A percentile compares a stretch with the other conserved stretches of the same genome.
phyloP scores from a whole-genome alignment of 2,113 vertebrate species.

The Diadophis punctatus region DNA sequence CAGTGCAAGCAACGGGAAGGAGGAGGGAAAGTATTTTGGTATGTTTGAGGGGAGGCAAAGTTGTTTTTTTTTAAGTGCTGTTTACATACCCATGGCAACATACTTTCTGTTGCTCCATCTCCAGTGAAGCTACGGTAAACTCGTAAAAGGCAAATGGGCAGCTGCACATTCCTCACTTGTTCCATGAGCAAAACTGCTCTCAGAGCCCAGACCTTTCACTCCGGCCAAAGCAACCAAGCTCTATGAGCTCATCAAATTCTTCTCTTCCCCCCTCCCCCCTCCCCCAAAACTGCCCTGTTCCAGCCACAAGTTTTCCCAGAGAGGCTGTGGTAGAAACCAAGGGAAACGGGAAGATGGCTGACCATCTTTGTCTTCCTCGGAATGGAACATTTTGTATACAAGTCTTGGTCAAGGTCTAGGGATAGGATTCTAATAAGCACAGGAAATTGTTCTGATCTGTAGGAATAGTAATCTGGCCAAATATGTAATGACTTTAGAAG shows the following conservation, averaged over 20 bases:
- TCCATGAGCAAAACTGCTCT: constrained; percentile 38
- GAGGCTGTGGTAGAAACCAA: constrained; percentile 9
- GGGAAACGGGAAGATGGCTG: background rate
- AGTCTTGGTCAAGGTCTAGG: background rate
- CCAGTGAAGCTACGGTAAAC: background rate
- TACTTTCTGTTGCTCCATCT: constrained; percentile 12
- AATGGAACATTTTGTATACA: background rate
- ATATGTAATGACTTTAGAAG: background rate
- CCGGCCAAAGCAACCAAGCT: constrained; percentile 12
- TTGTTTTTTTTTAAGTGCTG: constrained; percentile 1
- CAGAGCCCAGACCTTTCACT: constrained; percentile 22
- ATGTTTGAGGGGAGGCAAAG: constrained; percentile 8
- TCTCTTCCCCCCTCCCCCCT: background rate
- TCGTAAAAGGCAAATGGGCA: constrained; percentile 20
- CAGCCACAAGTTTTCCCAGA: constrained; percentile 6
- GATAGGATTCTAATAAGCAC: no score
- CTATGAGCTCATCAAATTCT: constrained; percentile 46
- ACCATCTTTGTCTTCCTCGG: background rate
- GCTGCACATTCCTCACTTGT: constrained; percentile 54
- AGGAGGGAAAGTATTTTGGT: background rate
- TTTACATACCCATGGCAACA: constrained; percentile 31
- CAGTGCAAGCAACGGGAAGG: accelerated
- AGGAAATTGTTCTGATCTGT: background rate
- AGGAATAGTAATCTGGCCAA: background rate
- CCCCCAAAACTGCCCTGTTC: background rate